These are phyloP conservation scores for Menidia menidia DNA, from an alignment of 2,797 vertebrate genomes.

Conservation along the genomic window DNA sequence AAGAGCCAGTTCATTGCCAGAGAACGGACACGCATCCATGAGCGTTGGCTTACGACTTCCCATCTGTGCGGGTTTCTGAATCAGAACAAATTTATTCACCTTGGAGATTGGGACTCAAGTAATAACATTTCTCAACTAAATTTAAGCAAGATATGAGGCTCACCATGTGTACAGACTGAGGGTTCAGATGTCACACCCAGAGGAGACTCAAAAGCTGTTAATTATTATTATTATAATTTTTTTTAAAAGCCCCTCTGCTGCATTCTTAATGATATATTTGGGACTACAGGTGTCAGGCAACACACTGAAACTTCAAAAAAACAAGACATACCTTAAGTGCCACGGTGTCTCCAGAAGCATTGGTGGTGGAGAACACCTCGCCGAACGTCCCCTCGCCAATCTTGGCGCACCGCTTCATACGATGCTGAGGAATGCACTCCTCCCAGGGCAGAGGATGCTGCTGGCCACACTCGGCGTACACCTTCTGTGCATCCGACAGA, in stretches of 20 bases:
- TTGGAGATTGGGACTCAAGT: too few species aligned
- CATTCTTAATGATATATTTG: too few species aligned
- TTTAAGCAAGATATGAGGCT: too few species aligned
- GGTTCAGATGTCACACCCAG: too few species aligned
- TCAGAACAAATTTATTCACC: not conserved
- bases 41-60: not conserved
- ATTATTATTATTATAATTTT: too few species aligned
- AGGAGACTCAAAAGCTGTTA: too few species aligned
- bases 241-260: too few species aligned
- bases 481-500: constrained; percentile 88
- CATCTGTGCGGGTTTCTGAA: not conserved
- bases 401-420: constrained; percentile 87
- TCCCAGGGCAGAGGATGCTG: constrained; percentile 87
- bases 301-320: accelerated
- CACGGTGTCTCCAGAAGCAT: constrained; percentile 75
- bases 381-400: constrained; percentile 98
- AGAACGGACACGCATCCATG: not conserved
- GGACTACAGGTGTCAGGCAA: not conserved
- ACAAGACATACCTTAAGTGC: constrained; percentile 86
- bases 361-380: constrained; percentile 89
- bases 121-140: too few species aligned
- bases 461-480: constrained; percentile 92
- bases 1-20: not conserved
- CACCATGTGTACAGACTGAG: too few species aligned
- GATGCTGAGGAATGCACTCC: constrained; percentile 80